Evolutionary conservation across 2,888 invertebrate species (phyloP).

Genomic region (Leucozona laternaria): DNA sequence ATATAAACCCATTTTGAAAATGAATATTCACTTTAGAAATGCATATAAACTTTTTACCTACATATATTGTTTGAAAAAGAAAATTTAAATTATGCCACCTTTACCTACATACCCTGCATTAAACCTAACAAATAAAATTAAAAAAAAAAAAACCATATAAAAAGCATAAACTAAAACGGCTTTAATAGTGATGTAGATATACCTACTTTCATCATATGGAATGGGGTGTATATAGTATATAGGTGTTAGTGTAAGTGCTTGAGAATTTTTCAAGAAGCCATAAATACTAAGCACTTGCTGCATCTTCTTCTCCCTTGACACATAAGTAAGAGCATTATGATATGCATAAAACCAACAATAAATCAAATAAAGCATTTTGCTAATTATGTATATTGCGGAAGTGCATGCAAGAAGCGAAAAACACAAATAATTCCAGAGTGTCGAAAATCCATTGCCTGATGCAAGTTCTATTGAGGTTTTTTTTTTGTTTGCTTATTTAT

Average conservation of each 20-base stretch:
- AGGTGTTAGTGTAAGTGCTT: not conserved
- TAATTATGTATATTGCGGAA: conserved; percentile 51
- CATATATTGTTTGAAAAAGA: no score
- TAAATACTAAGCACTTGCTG: conserved; percentile 43
- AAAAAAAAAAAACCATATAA: not conserved
- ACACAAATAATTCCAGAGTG: conserved; percentile 14
- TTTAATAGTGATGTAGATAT: conserved; percentile 16
- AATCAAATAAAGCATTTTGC: conserved; percentile 10
- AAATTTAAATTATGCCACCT: no score
- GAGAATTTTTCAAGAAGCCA: conserved; percentile 53
- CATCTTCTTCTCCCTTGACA: conserved; percentile 3
- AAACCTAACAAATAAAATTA: not conserved
- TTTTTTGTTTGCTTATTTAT: not conserved
- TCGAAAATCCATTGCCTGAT: conserved; percentile 2
- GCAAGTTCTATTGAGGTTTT: not conserved
- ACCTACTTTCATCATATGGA: conserved; percentile 6
- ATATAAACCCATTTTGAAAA: no score
- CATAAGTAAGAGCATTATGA: conserved; percentile 11
- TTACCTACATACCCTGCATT: not conserved
- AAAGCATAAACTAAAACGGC: conserved; percentile 26
- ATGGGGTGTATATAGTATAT: not conserved
- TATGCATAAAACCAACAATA: not conserved
- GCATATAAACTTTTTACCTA: no score
- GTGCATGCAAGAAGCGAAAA: conserved; percentile 17
- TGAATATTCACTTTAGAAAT: no score